Percentiles rank a stretch among this genome's conserved stretches.
These are phyloP conservation scores for Illadopsis cleaveri DNA, from an alignment of 2,113 vertebrate species.

Conservation along the genomic window DNA sequence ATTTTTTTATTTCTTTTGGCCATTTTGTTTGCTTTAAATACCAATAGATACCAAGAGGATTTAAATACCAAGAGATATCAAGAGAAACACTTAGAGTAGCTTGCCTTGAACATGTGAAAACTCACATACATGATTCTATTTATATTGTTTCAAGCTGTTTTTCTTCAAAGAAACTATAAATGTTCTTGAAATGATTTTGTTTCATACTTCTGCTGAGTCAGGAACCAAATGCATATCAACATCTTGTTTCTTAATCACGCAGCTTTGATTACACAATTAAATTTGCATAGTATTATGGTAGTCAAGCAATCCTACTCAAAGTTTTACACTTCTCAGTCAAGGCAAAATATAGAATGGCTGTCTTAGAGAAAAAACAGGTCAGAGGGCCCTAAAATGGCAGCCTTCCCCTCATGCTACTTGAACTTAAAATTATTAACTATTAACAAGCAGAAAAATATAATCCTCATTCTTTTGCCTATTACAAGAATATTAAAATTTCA, in stretches of 20 bases:
- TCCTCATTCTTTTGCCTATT: neutral
- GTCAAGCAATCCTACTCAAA: neutral
- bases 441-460: neutral
- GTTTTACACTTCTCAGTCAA: neutral
- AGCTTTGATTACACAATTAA: neutral
- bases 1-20: neutral
- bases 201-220: neutral
- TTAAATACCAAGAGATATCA: neutral
- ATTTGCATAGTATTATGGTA: neutral
- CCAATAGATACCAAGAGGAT: neutral
- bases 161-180: neutral
- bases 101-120: neutral
- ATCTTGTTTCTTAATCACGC: neutral
- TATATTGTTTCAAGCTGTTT: neutral
- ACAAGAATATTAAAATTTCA: neutral
- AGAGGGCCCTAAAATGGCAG: neutral
- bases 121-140: neutral
- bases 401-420: neutral
- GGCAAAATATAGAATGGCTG: accelerated
- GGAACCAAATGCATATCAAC: neutral
- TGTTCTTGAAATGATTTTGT: neutral
- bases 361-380: neutral
- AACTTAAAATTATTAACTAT: neutral
- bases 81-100: neutral
- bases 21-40: neutral